Evolutionary conservation across 2,113 vertebrate genomes (phyloP), one percentile per base, ranked within the genome.

Genomic region (Daphoenositta chrysoptera): DNA sequence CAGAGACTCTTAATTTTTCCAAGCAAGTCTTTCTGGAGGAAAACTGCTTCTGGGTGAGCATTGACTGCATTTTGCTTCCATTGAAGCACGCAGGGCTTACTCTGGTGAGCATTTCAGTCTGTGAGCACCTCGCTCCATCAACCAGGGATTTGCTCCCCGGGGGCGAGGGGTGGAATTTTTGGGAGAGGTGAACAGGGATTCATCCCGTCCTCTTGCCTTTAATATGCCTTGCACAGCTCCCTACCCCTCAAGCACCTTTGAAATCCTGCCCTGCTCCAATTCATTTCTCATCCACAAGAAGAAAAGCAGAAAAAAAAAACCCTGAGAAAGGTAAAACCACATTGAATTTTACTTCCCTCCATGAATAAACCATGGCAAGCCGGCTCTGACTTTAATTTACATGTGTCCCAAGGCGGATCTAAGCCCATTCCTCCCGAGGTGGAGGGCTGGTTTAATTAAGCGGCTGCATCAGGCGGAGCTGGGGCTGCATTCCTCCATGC

Each of bases 391-490:
- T 96, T 94, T 81, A 81, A 95, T 94, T 95, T 93, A 35, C 82
- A 44, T 53, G 79, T 89, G 88, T 95, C 90, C 96, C 72, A 94
- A 53, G 92, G 82, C 23, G 0, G 76, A 76, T 90, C 86, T 94
- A 53, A 97, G 60, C 61, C 83, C 28, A 2, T 82, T 84, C 58
- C 91, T 93, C 84, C 51, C 17, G 80, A 88, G 93, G 71, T 71
- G 63, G 71, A 90, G 80, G 79, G 33, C 76, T 95, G 79, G 13
- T 94, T 96, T 97, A 94, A 95, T 87, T 94, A 96, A 87, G 68
- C 1, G 3, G 9, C 92, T 60, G 56, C 21, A 0, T 69, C 70
- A 44, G 0, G 4, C 40, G 31, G 68, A 82, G 90, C 76, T 0
- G 19, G 61, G 75, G 33, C 82, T 11, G 31, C 79, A 8, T 91